Evolutionary conservation across 2,888 invertebrate genomes (phyloP).

Genomic region (Euspilapteryx auroguttella): DNA sequence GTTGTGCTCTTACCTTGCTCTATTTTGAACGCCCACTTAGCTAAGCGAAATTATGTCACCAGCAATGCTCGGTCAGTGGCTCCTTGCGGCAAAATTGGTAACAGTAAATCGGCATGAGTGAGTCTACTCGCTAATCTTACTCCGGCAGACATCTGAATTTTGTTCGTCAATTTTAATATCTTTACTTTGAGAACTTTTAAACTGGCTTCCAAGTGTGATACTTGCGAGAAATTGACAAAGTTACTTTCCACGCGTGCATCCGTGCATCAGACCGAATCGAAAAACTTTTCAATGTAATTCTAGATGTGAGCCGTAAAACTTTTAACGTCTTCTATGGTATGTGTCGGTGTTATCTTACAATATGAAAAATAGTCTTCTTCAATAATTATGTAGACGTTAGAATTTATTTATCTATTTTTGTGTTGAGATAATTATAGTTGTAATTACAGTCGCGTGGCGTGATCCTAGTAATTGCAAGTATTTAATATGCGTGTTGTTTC

Average conservation of each 20-base stretch:
- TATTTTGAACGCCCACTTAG: too few relatives aligned
- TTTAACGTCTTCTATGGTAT: too few relatives aligned
- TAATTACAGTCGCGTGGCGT: background rate
- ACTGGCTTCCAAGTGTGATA: background rate
- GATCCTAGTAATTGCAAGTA: background rate
- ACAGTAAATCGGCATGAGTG: too few relatives aligned
- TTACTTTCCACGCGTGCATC: background rate
- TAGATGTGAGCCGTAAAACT: constrained; percentile 1
- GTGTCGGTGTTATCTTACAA: constrained; percentile 1
- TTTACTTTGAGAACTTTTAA: constrained; percentile 1
- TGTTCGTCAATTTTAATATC: too few relatives aligned
- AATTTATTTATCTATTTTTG: background rate
- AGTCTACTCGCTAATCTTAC: too few relatives aligned
- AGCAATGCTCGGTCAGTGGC: too few relatives aligned
- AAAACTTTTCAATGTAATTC: constrained; percentile 3
- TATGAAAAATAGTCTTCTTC: too few relatives aligned
- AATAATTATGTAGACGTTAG: too few relatives aligned
- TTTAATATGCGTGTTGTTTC: constrained; percentile 23
- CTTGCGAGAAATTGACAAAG: constrained; percentile 1
- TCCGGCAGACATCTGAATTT: too few relatives aligned
- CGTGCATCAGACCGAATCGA: too few relatives aligned
- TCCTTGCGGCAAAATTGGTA: too few relatives aligned
- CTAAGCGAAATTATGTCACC: too few relatives aligned
- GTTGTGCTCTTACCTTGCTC: background rate
- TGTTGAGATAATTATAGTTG: background rate